Base-by-base conservation (phyloP, 2,888 invertebrate genomes). In the Orchesellides sinensis region DNA sequence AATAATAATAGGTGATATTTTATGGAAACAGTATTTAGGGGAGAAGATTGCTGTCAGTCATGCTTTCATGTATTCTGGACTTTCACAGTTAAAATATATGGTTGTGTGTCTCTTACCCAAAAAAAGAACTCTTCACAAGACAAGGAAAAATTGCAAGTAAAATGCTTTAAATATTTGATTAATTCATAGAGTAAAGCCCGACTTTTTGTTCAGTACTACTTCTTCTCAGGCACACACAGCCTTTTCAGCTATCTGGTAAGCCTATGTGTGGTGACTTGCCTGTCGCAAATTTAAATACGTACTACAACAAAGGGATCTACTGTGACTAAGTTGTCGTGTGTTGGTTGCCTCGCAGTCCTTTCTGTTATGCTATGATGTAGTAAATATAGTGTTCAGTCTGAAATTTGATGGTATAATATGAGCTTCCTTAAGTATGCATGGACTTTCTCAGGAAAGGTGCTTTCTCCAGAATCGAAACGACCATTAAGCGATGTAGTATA, bases 131-230 rank as follows among this genome's bases (percentile, higher is more conserved):
- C n/a, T n/a, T n/a, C n/a, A 19, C 32, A 66, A 66, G 56, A 27
- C 40, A 45, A 56, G 63, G 23, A 56, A 56, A 54, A 45, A 10
- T 61, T 73, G 47, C 35, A 65, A 66, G 54, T 61, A 73, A 75
- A 75, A 66, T 45, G 27, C 56, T 75, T 75, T 75, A 66, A 75
- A 75, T 75, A 75, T 75, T 75, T 75, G 54, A 75, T 75, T 75
- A 75, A 66, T 75, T 75, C 75, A 54, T 54, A 40, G 54, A 74
- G 19, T 52, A 66, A n/a, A 45, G 61, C 75, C 56, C 56, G 29
- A 56, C n/a, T 14, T n/a, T 40, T 40, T 40, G n/a, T 40, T 10
- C 40, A 40, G n/a, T 8, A n/a, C 61, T 49, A 63, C 49, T 40
- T 61, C 47, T 61, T 49, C n/a, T n/a, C n/a, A n/a, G n/a, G n/a